Evolutionary conservation across 2,888 invertebrate genomes (phyloP).

Genomic region (Dicyrtoma fusca): DNA sequence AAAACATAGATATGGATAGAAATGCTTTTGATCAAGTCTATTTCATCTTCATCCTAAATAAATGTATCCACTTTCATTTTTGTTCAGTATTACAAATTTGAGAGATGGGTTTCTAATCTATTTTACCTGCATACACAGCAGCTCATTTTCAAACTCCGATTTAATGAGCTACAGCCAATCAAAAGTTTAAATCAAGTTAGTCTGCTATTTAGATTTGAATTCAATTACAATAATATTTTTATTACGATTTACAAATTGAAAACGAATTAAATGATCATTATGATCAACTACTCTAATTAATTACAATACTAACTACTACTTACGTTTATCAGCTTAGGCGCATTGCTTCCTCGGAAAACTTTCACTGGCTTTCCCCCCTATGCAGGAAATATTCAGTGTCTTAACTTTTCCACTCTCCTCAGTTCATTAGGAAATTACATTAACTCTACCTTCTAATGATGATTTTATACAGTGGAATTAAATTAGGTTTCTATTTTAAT

Average conservation of each 20-base stretch:
- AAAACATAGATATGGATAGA: neutral
- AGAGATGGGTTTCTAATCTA: neutral
- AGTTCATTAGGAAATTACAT: too few species aligned
- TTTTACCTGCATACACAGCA: constrained; percentile 47
- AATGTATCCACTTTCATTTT: neutral
- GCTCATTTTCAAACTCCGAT: constrained; percentile 50
- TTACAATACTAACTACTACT: constrained; percentile 11
- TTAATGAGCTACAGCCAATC: constrained; percentile 35
- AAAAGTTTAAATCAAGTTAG: too few species aligned
- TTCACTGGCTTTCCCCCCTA: constrained; percentile 55
- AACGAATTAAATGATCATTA: too few species aligned
- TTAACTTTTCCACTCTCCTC: too few species aligned
- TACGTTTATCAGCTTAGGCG: constrained; percentile 43
- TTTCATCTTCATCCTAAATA: too few species aligned
- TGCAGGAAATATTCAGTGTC: neutral
- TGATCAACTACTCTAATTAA: too few species aligned
- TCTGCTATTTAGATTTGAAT: too few species aligned
- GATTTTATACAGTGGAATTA: too few species aligned
- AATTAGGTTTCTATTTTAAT: too few species aligned
- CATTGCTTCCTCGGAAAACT: constrained; percentile 49
- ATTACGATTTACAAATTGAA: too few species aligned
- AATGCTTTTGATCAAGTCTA: neutral
- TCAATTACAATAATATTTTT: too few species aligned
- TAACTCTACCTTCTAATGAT: too few species aligned
- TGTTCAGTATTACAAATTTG: neutral